Evolutionary conservation across 2,113 vertebrate species (phyloP), one percentile per base, ranked within the genome.

Genomic region (Illadopsis cleaveri): DNA sequence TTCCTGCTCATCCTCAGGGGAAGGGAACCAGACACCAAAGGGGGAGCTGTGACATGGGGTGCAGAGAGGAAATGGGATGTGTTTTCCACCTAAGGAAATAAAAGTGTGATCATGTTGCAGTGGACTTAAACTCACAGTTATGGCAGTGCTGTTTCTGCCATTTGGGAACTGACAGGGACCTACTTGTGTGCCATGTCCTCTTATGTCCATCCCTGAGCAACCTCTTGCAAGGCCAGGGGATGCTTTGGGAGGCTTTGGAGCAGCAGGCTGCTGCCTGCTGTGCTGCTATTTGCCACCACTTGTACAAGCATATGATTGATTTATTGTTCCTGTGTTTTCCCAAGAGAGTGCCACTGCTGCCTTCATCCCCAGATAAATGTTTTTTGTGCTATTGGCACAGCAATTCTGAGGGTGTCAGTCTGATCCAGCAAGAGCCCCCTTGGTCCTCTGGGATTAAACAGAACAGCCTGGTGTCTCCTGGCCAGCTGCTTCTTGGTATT

Each of bases 151-250:
- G 1, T 40, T 51, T n/a, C 27, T 79, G 23, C 61, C 25, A 1
- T 3, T 6, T 24, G 42, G 54, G n/a, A 86, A 3, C 16, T 17
- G 21, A n/a, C 42, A 61, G 65, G 40, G 58, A 21, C 54, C 25
- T 22, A 13, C 15, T 15, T 64, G 35, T 20, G 5, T 2, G 4
- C 64, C 0, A 0, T n/a, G 64, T n/a, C n/a, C n/a, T n/a, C n/a
- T n/a, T n/a, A n/a, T n/a, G n/a, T n/a, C n/a, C n/a, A n/a, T n/a
- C n/a, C n/a, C n/a, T n/a, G n/a, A n/a, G n/a, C n/a, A n/a, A 51
- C 48, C 31, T 60, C 53, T 66, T 0, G 0, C 53, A 83, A 66
- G 86, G 56, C 61, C 38, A 12, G 30, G 37, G 48, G 53, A 31
- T 68, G 72, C 44, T 78, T n/a, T 2, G 7, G 69, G 31, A 80